These are phyloP conservation scores for Choreutis nemorana DNA, from an alignment of 2,888 invertebrate genomes.

Conservation along the genomic window DNA sequence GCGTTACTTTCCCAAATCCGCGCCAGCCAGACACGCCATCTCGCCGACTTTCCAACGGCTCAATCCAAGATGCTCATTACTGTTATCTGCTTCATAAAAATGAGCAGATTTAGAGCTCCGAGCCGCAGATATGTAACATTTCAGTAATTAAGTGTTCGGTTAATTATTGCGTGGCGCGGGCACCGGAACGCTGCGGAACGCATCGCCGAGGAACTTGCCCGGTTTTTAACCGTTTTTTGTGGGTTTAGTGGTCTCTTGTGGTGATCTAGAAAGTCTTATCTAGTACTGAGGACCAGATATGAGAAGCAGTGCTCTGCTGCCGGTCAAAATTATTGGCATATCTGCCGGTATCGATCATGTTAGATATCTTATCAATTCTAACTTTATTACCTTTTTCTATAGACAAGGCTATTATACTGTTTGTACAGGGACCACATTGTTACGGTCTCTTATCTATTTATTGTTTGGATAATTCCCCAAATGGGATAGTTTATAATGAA, in stretches of 20 bases:
- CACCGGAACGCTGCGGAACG: constrained; percentile 30
- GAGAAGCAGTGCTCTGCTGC: too few relatives aligned
- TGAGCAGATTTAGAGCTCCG: constrained; percentile 34
- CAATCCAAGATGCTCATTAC: constrained; percentile 13
- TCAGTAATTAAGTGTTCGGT: constrained; percentile 39
- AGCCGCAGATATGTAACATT: constrained; percentile 32
- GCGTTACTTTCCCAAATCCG: constrained; percentile 39
- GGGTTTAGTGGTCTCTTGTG: too few relatives aligned
- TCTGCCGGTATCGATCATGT: constrained; percentile 16
- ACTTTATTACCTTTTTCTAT: too few relatives aligned
- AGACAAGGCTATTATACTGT: too few relatives aligned
- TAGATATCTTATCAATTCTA: too few relatives aligned
- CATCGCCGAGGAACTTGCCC: constrained; percentile 20
- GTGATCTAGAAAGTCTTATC: too few relatives aligned
- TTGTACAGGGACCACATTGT: too few relatives aligned
- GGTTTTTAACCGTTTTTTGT: too few relatives aligned
- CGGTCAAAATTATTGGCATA: constrained; percentile 26
- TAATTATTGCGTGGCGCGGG: constrained; percentile 34
- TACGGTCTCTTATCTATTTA: too few relatives aligned
- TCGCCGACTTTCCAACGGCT: constrained; percentile 27
- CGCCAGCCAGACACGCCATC: constrained; percentile 22
- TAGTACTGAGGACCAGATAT: too few relatives aligned
- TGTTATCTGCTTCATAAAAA: constrained; percentile 27
- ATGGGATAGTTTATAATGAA: too few relatives aligned
- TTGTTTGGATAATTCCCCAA: too few relatives aligned